Conservation (phyloP, 1,140 invertebrate genomes). For the Ostrea edulis region DNA sequence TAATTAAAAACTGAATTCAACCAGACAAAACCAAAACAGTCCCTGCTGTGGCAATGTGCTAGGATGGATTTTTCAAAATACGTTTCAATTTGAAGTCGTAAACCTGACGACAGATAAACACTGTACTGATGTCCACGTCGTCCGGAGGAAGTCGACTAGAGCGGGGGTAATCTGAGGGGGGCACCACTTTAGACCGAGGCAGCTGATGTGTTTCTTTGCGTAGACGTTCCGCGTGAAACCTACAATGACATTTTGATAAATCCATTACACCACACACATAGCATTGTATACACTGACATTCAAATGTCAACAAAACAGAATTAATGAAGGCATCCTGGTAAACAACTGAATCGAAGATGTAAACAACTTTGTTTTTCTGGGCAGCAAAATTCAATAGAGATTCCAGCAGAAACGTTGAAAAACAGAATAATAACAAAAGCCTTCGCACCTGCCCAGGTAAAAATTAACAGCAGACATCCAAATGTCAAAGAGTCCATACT, state of each 20-base stretch:
- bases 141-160: slow-evolving; percentile 84
- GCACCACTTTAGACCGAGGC: slow-evolving; percentile 82
- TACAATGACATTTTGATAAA: background rate
- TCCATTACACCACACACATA: background rate
- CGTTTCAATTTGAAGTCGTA: slow-evolving; percentile 93
- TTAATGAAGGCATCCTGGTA: too few species aligned
- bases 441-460: too few species aligned
- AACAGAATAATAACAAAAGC: too few species aligned
- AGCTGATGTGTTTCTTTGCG: slow-evolving; percentile 84
- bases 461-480: too few species aligned
- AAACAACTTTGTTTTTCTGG: too few species aligned
- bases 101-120: slow-evolving; percentile 95
- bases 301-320: too few species aligned
- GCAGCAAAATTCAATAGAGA: too few species aligned
- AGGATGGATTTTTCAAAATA: slow-evolving; percentile 81
- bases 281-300: too few species aligned
- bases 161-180: slow-evolving; percentile 80
- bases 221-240: slow-evolving; percentile 67
- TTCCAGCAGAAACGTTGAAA: too few species aligned
- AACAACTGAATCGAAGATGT: too few species aligned
- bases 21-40: background rate
- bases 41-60: background rate
- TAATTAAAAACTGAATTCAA: background rate
- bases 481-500: too few species aligned
- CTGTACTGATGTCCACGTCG: slow-evolving; percentile 89